Conservation (phyloP, 2,888 invertebrate genomes). For the Tetranychus truncatus region DNA sequence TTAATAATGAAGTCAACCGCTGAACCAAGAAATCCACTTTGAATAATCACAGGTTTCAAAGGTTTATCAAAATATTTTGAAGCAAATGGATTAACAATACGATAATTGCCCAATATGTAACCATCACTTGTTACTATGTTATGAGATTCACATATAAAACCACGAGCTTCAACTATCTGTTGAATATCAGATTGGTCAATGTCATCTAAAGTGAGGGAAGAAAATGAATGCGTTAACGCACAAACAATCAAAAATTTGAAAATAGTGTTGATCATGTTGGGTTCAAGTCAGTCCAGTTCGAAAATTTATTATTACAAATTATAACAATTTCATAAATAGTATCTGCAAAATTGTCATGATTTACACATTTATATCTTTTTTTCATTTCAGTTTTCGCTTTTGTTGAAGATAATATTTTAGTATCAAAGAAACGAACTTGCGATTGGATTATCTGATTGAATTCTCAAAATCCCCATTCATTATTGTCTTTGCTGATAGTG, state of each 20-base stretch:
- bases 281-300: neutral
- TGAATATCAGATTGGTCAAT: neutral
- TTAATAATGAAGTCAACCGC: constrained; percentile 1
- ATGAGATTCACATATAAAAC: neutral
- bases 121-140: neutral
- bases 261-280: neutral
- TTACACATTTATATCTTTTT: no score
- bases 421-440: no score
- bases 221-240: neutral
- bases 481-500: no score
- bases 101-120: neutral
- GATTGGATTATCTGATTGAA: no score
- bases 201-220: neutral
- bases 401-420: no score
- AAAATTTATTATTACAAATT: no score
- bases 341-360: no score
- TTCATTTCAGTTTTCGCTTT: no score
- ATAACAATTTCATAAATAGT: no score
- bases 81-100: neutral
- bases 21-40: neutral
- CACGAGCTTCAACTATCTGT: neutral
- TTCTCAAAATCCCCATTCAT: no score
- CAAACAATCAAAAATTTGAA: neutral
- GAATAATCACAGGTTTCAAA: neutral
- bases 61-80: neutral